These are phyloP conservation scores for Amaurobius ferox DNA, from an alignment of 2,888 invertebrate genomes.

Conservation along the genomic window DNA sequence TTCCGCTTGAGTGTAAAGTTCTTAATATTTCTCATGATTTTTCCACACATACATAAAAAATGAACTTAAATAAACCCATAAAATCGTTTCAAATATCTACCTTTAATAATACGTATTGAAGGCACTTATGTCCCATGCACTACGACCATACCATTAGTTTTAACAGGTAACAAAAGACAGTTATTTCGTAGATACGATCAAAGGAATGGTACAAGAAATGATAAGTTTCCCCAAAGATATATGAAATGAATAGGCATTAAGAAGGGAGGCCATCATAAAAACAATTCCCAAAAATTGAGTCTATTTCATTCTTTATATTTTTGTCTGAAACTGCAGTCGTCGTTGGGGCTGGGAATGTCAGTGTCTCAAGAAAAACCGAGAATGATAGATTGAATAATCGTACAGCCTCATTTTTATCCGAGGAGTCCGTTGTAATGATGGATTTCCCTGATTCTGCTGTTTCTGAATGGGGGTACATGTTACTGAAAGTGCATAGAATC, in stretches of 20 bases:
- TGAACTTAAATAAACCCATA: too few relatives aligned
- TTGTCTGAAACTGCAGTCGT: background rate
- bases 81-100: too few relatives aligned
- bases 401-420: background rate
- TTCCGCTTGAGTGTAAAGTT: too few relatives aligned
- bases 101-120: too few relatives aligned
- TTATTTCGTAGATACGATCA: background rate
- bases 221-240: background rate
- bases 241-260: background rate
- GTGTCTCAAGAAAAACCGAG: background rate
- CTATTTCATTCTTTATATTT: slow-evolving; percentile 14
- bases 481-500: background rate
- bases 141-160: too few relatives aligned
- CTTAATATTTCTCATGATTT: too few relatives aligned
- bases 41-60: too few relatives aligned
- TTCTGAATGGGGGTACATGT: background rate
- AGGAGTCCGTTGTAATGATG: background rate
- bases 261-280: background rate
- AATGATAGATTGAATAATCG: background rate
- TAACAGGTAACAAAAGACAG: background rate
- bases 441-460: background rate
- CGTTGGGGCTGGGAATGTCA: background rate
- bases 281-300: slow-evolving; percentile 2
- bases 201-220: background rate
- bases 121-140: too few relatives aligned